Conservation (phyloP, 1,140 invertebrate species). For the Megalonaias nervosa region DNA sequence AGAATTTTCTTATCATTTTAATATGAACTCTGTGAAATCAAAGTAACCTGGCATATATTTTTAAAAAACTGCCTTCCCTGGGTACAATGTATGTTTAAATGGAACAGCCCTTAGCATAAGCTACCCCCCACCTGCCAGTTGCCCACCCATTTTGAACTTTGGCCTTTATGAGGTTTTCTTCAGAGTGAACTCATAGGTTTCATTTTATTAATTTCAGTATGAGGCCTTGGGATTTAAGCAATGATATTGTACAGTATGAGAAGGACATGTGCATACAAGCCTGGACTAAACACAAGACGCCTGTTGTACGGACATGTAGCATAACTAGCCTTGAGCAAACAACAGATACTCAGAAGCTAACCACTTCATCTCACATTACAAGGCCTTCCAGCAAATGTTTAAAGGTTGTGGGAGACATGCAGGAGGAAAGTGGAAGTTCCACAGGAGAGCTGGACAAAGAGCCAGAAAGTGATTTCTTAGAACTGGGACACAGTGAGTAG, state of each 20-base stretch:
- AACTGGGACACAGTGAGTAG: slow-evolving; percentile 23
- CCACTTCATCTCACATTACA: slow-evolving; percentile 6
- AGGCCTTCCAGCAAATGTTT: slow-evolving; percentile 38
- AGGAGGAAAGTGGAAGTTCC: slow-evolving; percentile 66
- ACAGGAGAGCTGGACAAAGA: slow-evolving; percentile 48
- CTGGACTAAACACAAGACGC: slow-evolving; percentile 81
- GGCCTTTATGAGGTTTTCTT: neutral
- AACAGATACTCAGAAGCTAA: slow-evolving; percentile 16
- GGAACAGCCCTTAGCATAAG: too few species aligned
- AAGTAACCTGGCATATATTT: too few species aligned
- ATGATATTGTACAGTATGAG: slow-evolving; percentile 88
- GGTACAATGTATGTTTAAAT: too few species aligned
- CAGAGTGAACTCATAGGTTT: neutral
- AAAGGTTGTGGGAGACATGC: slow-evolving; percentile 23
- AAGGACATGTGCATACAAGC: slow-evolving; percentile 81
- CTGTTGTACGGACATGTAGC: slow-evolving; percentile 73
- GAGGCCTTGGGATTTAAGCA: slow-evolving; percentile 86
- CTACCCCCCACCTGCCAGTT: neutral
- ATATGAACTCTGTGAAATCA: too few species aligned
- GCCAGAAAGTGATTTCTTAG: slow-evolving; percentile 60
- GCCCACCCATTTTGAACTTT: neutral
- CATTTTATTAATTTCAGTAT: slow-evolving; percentile 54
- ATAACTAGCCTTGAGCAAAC: slow-evolving; percentile 62
- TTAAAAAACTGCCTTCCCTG: too few species aligned
- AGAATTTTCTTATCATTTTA: too few species aligned